phyloP scores from a whole-genome alignment of 2,888 invertebrate genomes.

The Clostera curtula region DNA sequence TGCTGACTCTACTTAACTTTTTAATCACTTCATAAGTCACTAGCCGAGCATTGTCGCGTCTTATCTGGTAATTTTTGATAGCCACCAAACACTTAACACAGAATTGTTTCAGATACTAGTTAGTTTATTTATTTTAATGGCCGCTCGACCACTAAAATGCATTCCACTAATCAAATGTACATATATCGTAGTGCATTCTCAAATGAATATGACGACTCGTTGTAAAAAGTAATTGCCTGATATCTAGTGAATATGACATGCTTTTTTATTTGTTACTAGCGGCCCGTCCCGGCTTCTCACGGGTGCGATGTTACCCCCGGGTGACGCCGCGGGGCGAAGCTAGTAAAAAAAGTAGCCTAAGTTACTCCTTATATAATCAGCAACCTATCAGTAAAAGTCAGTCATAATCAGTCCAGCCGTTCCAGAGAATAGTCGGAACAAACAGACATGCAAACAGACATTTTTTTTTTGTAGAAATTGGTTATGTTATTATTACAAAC shows the following conservation, averaged over 20 bases:
- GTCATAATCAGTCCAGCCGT: no score
- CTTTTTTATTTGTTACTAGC: no score
- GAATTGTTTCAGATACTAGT: slow-evolving; percentile 62
- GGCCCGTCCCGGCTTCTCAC: no score
- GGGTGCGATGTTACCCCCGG: no score
- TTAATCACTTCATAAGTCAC: slow-evolving; percentile 73
- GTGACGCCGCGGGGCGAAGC: no score
- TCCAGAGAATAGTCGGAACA: no score
- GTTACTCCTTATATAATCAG: no score
- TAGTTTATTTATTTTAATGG: slow-evolving; percentile 71
- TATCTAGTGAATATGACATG: slow-evolving; percentile 9
- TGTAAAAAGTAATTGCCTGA: slow-evolving; percentile 57
- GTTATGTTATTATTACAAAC: no score
- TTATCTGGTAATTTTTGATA: slow-evolving; percentile 74
- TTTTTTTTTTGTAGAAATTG: no score
- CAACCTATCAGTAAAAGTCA: no score
- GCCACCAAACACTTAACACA: slow-evolving; percentile 70
- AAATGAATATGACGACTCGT: slow-evolving; percentile 68
- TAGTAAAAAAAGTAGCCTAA: no score
- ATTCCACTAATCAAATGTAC: slow-evolving; percentile 68
- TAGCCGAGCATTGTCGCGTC: slow-evolving; percentile 50
- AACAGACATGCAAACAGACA: no score
- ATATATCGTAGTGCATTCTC: slow-evolving; percentile 59
- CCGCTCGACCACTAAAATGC: slow-evolving; percentile 55
- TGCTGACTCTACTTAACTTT: slow-evolving; percentile 39